phyloP scores from a whole-genome alignment of 1,140 invertebrate species.

The Drosophila santomea region DNA sequence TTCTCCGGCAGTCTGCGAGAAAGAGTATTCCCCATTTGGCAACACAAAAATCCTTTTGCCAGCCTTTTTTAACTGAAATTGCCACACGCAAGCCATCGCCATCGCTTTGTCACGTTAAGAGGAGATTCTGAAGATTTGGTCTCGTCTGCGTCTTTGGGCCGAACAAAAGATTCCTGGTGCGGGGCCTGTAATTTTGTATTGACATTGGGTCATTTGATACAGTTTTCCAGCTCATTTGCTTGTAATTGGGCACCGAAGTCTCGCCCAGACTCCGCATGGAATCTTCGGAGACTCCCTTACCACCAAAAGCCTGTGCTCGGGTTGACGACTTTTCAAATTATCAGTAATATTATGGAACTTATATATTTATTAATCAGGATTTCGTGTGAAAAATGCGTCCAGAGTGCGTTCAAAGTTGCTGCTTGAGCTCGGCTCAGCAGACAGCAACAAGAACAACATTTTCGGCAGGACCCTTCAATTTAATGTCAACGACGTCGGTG shows the following conservation, averaged over 20 bases:
- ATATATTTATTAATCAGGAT: constrained; percentile 80
- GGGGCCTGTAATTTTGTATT: constrained; percentile 76
- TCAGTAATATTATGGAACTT: constrained; percentile 77
- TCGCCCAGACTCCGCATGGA: constrained; percentile 62
- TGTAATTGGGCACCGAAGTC: constrained; percentile 79
- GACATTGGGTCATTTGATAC: constrained; percentile 83
- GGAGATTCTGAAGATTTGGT: constrained; percentile 16
- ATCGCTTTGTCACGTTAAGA: constrained; percentile 79
- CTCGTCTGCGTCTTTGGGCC: constrained; percentile 41
- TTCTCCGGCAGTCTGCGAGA: too few species aligned
- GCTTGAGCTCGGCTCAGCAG: constrained; percentile 63
- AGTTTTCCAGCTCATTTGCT: constrained; percentile 84
- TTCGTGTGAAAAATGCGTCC: constrained; percentile 78
- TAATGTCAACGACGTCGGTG: constrained; percentile 80
- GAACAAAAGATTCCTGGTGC: constrained; percentile 55
- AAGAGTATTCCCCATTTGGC: not conserved
- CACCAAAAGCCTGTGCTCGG: constrained; percentile 53
- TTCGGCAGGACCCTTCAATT: constrained; percentile 46
- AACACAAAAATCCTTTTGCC: not conserved
- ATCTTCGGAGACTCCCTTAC: constrained; percentile 19
- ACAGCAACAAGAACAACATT: constrained; percentile 42
- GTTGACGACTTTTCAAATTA: constrained; percentile 83
- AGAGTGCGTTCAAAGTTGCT: constrained; percentile 48
- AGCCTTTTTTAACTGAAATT: constrained; percentile 74
- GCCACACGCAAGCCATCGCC: constrained; percentile 82